A percentile compares a stretch with the other conserved stretches of the same genome.
These are phyloP conservation scores for Platycheirus albimanus DNA, from an alignment of 2,888 invertebrate species.

Conservation along the genomic window DNA sequence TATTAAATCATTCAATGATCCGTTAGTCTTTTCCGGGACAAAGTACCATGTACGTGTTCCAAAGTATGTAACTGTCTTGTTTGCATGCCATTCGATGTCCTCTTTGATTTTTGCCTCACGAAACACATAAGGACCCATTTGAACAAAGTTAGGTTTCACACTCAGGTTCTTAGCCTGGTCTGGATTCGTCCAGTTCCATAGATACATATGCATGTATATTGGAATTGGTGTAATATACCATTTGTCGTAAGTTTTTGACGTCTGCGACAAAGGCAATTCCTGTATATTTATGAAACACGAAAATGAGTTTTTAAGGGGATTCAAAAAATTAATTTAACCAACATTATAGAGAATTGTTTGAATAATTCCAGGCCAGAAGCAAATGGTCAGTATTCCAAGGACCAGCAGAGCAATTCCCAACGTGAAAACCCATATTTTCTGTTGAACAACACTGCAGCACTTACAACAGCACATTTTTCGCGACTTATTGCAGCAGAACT, in stretches of 20 bases:
- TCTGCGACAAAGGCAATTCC: slow-evolving; percentile 76
- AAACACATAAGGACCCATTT: slow-evolving; percentile 87
- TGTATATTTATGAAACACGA: background rate
- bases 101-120: slow-evolving; percentile 79
- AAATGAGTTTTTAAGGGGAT: background rate
- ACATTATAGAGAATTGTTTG: slow-evolving; percentile 75
- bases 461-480: slow-evolving; percentile 80
- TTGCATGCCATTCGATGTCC: slow-evolving; percentile 87
- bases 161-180: slow-evolving; percentile 83
- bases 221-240: slow-evolving; percentile 93
- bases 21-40: slow-evolving; percentile 87
- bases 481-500: background rate
- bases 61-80: slow-evolving; percentile 90
- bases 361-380: slow-evolving; percentile 79
- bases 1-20: slow-evolving; percentile 86
- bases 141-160: slow-evolving; percentile 85
- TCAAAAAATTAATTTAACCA: slow-evolving; percentile 18
- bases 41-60: slow-evolving; percentile 90
- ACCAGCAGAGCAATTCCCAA: slow-evolving; percentile 76
- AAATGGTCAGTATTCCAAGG: slow-evolving; percentile 77
- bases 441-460: slow-evolving; percentile 80
- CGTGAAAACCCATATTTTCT: slow-evolving; percentile 81
- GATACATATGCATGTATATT: slow-evolving; percentile 88
- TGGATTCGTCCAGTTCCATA: slow-evolving; percentile 92
- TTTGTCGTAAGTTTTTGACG: slow-evolving; percentile 87